phyloP scores from a whole-genome alignment of 2,113 vertebrate species.

The Xiphophorus couchianus region DNA sequence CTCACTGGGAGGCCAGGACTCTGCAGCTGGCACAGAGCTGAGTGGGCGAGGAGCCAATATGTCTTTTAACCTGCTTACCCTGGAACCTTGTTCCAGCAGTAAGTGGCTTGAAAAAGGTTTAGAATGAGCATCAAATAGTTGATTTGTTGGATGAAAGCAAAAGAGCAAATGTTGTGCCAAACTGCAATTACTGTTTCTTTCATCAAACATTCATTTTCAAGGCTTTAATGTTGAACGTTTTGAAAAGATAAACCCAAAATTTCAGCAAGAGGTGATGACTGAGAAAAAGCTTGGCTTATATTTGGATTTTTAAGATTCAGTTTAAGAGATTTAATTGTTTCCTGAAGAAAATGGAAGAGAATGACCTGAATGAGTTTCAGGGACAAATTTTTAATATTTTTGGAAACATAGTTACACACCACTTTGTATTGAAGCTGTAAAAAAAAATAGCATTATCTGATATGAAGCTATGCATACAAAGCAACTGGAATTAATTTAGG shows the following conservation, averaged over 20 bases:
- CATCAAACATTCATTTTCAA: not conserved
- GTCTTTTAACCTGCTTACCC: constrained; percentile 23
- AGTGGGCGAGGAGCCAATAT: constrained; percentile 10
- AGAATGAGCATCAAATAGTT: constrained; percentile 1
- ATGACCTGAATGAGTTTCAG: not conserved
- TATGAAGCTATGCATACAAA: not conserved
- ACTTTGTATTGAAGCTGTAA: not conserved
- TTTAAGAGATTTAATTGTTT: not conserved
- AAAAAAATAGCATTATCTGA: not conserved
- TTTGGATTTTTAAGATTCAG: not conserved
- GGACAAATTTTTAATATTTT: not conserved
- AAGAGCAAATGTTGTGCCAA: not conserved
- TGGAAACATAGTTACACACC: not conserved
- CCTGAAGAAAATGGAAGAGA: not conserved
- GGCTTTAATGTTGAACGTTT: not conserved
- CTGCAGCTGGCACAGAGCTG: not conserved
- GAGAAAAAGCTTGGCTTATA: not conserved
- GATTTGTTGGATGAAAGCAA: constrained; percentile 11
- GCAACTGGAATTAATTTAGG: not conserved
- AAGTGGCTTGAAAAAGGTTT: constrained; percentile 22
- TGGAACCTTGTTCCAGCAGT: not conserved
- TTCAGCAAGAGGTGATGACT: too few species aligned
- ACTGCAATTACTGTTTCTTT: not conserved
- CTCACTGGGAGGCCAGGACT: constrained; percentile 15
- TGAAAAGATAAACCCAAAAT: not conserved